Conservation (phyloP, 2,888 invertebrate genomes). For the Drosophila niveifrons region DNA sequence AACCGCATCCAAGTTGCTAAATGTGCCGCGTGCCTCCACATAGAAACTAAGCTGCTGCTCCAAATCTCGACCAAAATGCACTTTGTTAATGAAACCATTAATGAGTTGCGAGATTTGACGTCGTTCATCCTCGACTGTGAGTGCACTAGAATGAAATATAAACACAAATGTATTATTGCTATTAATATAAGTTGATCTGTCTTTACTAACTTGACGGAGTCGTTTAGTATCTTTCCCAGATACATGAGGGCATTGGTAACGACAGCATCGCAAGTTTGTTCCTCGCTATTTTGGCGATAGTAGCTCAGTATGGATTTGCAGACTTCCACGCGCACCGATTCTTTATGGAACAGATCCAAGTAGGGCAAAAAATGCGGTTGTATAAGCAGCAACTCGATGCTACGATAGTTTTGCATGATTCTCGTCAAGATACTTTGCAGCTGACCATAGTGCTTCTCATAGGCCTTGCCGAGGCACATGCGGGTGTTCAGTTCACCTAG, state of each 20-base stretch:
- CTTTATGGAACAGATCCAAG: slow-evolving; percentile 95
- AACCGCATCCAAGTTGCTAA: slow-evolving; percentile 95
- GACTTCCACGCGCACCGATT: slow-evolving; percentile 92
- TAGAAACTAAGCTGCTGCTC: slow-evolving; percentile 97
- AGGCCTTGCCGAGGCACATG: slow-evolving; percentile 91
- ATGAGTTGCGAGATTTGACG: slow-evolving; percentile 94
- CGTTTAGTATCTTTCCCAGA: slow-evolving; percentile 95
- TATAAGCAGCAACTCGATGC: slow-evolving; percentile 92
- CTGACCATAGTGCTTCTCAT: slow-evolving; percentile 92
- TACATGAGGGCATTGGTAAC: slow-evolving; percentile 95
- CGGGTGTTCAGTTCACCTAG: slow-evolving; percentile 94
- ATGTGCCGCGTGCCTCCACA: slow-evolving; percentile 95
- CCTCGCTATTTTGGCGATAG: slow-evolving; percentile 87
- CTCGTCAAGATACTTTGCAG: slow-evolving; percentile 91
- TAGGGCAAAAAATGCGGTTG: slow-evolving; percentile 97
- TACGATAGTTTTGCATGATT: slow-evolving; percentile 91
- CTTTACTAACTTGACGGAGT: slow-evolving; percentile 93
- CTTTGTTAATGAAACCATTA: slow-evolving; percentile 91
- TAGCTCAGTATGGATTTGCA: slow-evolving; percentile 93
- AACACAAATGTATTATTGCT: neutral
- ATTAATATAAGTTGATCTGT: neutral
- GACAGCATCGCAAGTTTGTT: slow-evolving; percentile 90
- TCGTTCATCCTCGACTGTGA: slow-evolving; percentile 96
- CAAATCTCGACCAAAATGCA: slow-evolving; percentile 93
- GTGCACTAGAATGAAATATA: slow-evolving; percentile 87